Evolutionary conservation across 2,888 invertebrate species (phyloP), one percentile per base, ranked within the genome.

Genomic region (Xiphydria camelus): DNA sequence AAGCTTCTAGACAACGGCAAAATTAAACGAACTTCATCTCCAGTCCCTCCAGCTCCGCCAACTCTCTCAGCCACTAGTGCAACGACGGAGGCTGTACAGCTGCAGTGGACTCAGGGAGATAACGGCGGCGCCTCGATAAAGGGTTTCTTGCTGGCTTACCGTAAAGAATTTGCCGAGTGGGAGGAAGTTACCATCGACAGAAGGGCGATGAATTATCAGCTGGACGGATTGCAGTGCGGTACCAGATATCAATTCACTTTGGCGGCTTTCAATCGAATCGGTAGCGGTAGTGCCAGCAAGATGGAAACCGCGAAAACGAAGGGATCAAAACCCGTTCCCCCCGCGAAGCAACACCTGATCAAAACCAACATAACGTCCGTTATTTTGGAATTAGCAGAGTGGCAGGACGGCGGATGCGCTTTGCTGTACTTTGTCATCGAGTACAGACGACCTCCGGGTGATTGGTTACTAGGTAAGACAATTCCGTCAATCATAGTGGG

Each of bases 31-130:
- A n/a, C n/a, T n/a, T n/a, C n/a, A n/a, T n/a, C n/a, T n/a, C 47
- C 66, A 82, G 84, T 83, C 35, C 83, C 84, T 2, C 85, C 85
- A 4, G 77, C 79, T n/a, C 74, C 81, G 23, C 79, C 82, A 2
- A 75, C 78, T 18, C 68, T 81, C 2, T 69, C 79, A 4, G 77
- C 79, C 1, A 78, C 79, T 29, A 76, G 79, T 2, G 78, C 76
- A 4, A 80, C 81, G 9, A 76, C 76, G 47, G 78, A 78, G 46
- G 78, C 80, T 0, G 79, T 82, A 1, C 79, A 79, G 31, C 63
- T 83, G 37, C 80, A 81, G 55, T 83, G 82, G 78, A 77, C 77
- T 51, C 75, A 76, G 55, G 80, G 79, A 35, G 82, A 82, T 61
- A 78, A 76, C 41, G 82, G 82, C 0, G 81, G 82, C 9, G 76